Conservation (phyloP, 92 coral and sea anemone genomes). For the Paramuricea clavata region DNA sequence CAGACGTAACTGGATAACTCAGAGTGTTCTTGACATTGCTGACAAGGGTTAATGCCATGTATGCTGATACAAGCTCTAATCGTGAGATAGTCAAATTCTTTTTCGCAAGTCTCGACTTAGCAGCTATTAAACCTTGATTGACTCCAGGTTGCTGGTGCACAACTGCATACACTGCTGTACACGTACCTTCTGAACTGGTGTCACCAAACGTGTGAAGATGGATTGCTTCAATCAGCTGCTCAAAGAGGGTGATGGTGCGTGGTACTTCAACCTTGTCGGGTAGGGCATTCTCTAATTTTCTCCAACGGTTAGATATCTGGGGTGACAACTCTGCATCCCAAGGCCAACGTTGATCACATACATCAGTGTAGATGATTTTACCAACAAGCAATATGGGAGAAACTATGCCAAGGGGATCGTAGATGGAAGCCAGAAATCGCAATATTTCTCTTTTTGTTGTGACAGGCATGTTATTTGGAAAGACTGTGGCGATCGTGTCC, state of each 20-base stretch:
- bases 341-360: conserved; percentile 33
- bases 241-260: not conserved
- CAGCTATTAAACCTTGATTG: no score
- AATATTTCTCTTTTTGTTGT: conserved; percentile 40
- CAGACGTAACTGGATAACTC: conserved; percentile 34
- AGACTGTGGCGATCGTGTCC: no score
- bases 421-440: no score
- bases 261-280: conserved; percentile 10
- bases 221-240: not conserved
- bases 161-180: no score
- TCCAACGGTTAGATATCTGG: no score
- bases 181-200: no score
- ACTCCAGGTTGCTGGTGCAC: no score
- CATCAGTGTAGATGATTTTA: conserved; percentile 25
- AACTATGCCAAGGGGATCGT: conserved; percentile 43
- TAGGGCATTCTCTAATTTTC: no score
- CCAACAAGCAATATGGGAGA: conserved; percentile 38
- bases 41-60: conserved; percentile 52
- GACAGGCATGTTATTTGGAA: not conserved
- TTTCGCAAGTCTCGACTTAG: no score
- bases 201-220: no score
- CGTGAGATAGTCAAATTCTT: conserved; percentile 27
- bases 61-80: no score
- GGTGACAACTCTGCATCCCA: conserved; percentile 39
- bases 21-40: conserved; percentile 43